phyloP scores from a whole-genome alignment of 2,888 invertebrate species.

The Eustalomyia histrio region DNA sequence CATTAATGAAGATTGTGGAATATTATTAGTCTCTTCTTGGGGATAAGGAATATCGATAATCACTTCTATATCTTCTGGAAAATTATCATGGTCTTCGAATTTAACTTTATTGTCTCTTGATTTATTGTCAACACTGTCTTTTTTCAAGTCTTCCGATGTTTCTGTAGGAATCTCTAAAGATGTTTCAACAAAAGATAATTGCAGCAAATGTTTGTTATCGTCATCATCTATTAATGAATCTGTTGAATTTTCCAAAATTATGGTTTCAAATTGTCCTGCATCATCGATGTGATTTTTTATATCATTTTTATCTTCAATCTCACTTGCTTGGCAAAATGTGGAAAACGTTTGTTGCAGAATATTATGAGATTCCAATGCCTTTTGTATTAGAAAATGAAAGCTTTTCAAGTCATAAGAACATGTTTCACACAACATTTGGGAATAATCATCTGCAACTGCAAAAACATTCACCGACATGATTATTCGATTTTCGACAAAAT shows the following conservation, averaged over 20 bases:
- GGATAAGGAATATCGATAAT: not conserved
- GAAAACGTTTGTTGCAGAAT: not conserved
- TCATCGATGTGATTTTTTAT: not conserved
- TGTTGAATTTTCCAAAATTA: not conserved
- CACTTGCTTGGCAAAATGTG: not conserved
- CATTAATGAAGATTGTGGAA: too few species aligned
- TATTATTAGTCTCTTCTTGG: not conserved
- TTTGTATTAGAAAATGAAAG: not conserved
- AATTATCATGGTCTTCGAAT: not conserved
- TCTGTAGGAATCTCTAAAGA: too few species aligned
- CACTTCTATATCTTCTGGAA: not conserved
- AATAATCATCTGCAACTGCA: conserved; percentile 34
- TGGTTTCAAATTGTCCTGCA: not conserved
- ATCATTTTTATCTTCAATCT: not conserved
- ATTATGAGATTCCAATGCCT: not conserved
- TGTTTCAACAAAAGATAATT: too few species aligned
- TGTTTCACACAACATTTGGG: conserved; percentile 47
- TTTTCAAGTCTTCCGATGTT: too few species aligned
- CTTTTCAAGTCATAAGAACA: conserved; percentile 25
- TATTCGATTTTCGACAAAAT: too few species aligned
- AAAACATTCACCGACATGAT: not conserved
- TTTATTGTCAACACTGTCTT: not conserved
- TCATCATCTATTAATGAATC: too few species aligned
- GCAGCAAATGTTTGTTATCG: too few species aligned
- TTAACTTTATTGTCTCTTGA: not conserved